phyloP scores from a whole-genome alignment of 1,140 invertebrate species.

The Pantala flavescens region DNA sequence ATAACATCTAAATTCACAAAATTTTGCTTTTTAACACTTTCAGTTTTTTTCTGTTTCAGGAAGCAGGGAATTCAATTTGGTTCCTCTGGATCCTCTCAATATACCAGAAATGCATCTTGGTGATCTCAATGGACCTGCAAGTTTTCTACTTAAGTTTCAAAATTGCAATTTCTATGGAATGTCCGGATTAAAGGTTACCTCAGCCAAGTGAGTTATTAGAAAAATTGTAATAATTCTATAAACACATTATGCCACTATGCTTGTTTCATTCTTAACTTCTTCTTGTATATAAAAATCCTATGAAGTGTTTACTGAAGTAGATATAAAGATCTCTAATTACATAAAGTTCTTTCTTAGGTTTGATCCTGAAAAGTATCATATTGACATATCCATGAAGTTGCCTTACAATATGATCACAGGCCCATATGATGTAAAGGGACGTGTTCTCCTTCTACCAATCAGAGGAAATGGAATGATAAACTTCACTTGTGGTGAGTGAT shows the following conservation, averaged over 20 bases:
- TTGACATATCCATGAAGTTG: conserved; percentile 41
- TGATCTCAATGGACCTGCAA: background rate
- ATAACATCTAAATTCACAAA: background rate
- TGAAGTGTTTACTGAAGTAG: no score
- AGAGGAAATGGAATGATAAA: conserved; percentile 40
- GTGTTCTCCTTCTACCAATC: conserved; percentile 51
- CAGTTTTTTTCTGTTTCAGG: background rate
- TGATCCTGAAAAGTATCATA: conserved; percentile 39
- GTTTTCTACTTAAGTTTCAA: background rate
- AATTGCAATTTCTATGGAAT: conserved; percentile 37
- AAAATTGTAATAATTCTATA: no score
- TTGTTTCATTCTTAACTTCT: no score
- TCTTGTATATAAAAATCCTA: no score
- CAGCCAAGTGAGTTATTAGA: conserved; percentile 37
- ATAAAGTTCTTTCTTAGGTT: no score
- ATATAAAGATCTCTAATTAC: no score
- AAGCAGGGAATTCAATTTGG: background rate
- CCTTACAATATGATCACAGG: conserved; percentile 42
- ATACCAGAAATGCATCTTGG: background rate
- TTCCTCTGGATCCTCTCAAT: background rate
- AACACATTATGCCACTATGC: no score
- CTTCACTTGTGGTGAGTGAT: conserved; percentile 46
- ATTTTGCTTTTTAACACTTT: no score
- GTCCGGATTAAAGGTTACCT: conserved; percentile 42
- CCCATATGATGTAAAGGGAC: conserved; percentile 45